phyloP scores from a whole-genome alignment of 92 coral and sea anemone species.

The Phenganax stokvisi region DNA sequence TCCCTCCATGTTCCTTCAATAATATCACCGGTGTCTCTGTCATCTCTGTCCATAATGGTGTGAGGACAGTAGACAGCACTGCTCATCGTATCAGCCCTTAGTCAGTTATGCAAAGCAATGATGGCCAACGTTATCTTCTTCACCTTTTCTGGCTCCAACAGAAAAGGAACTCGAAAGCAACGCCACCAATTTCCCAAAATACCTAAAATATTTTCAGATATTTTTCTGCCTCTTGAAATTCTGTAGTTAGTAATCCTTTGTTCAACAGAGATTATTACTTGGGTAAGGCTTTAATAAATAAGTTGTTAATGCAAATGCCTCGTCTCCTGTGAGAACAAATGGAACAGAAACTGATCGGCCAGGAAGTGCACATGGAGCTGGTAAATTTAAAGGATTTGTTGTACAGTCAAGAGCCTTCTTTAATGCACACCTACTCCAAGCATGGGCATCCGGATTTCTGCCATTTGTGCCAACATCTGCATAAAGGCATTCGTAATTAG shows the following conservation, averaged over 20 bases:
- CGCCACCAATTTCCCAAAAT: conserved; percentile 50
- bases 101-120: background rate
- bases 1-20: conserved; percentile 51
- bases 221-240: conserved; percentile 43
- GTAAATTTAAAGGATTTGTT: conserved; percentile 50
- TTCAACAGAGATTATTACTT: conserved; percentile 47
- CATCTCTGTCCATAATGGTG: conserved; percentile 37
- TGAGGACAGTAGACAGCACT: conserved; percentile 42
- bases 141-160: conserved; percentile 16
- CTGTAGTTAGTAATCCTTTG: conserved; percentile 42
- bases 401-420: conserved; percentile 43
- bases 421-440: conserved; percentile 53
- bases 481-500: conserved; percentile 53
- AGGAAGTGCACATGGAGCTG: conserved; percentile 43
- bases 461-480: conserved; percentile 51
- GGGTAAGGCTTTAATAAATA: conserved; percentile 55
- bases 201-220: conserved; percentile 49
- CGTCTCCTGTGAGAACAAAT: conserved; percentile 57
- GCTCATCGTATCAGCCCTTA: conserved; percentile 30
- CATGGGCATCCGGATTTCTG: conserved; percentile 49
- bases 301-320: conserved; percentile 46
- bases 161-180: conserved; percentile 54
- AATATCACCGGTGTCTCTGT: conserved; percentile 39
- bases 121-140: background rate
- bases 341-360: conserved; percentile 48